Percentiles rank a stretch among this genome's conserved stretches.
Evolutionary conservation across 2,113 vertebrate genomes (phyloP).

Genomic region (Sander vitreus): DNA sequence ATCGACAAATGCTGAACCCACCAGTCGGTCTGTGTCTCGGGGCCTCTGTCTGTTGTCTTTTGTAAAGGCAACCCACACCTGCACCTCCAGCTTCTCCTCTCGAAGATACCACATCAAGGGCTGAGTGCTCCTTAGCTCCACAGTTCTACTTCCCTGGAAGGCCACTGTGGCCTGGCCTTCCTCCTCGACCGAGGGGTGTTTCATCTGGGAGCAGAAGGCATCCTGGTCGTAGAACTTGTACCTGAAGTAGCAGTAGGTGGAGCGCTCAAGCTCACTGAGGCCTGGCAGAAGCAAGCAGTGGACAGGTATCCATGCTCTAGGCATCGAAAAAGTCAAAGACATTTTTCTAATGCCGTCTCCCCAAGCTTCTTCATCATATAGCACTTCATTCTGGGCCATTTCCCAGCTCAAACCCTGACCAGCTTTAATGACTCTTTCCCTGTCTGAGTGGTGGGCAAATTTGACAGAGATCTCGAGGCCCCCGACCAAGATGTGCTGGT

Average conservation of each 20-base stretch:
- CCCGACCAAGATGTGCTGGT: constrained; percentile 82
- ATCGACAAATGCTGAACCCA: constrained; percentile 93
- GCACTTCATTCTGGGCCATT: constrained; percentile 41
- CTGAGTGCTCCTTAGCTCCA: constrained; percentile 84
- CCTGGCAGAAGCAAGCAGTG: constrained; percentile 88
- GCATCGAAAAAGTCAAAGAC: constrained; percentile 85
- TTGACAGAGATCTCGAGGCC: constrained; percentile 90
- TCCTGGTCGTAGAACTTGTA: constrained; percentile 90
- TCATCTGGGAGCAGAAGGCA: constrained; percentile 87
- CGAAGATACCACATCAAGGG: constrained; percentile 92
- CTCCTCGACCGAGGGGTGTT: constrained; percentile 81
- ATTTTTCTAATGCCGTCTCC: constrained; percentile 34
- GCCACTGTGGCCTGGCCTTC: constrained; percentile 77
- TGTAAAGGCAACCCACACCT: constrained; percentile 92
- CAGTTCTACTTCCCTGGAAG: constrained; percentile 83
- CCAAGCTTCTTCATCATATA: constrained; percentile 63
- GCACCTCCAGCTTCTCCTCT: constrained; percentile 93
- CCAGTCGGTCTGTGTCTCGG: constrained; percentile 89
- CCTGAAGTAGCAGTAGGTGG: constrained; percentile 91
- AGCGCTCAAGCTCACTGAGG: constrained; percentile 81
- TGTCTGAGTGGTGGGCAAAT: constrained; percentile 88
- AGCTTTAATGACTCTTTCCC: constrained; percentile 88
- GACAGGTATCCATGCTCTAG: constrained; percentile 89
- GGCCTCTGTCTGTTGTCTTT: constrained; percentile 87
- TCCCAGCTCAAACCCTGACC: constrained; percentile 89